phyloP scores from a whole-genome alignment of 1,140 invertebrate species.

The Drosophila repletoides region DNA sequence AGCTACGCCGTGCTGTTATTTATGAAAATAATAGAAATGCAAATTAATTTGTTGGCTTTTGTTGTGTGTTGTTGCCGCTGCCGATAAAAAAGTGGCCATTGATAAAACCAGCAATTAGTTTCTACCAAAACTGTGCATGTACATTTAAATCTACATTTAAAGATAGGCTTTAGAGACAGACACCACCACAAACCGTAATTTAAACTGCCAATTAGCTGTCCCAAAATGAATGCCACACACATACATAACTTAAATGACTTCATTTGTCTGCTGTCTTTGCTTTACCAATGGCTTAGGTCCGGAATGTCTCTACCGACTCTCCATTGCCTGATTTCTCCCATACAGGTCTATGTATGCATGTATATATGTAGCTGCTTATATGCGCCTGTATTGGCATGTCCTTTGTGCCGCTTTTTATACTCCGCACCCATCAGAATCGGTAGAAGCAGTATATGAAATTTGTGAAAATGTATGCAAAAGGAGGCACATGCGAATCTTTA shows the following conservation, averaged over 20 bases:
- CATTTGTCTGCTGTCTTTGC: constrained; percentile 52
- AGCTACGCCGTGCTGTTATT: constrained; percentile 46
- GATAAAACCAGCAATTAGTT: constrained; percentile 73
- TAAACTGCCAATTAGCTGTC: constrained; percentile 65
- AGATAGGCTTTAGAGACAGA: constrained; percentile 25
- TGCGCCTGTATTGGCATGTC: constrained; percentile 19
- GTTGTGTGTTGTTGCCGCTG: constrained; percentile 20
- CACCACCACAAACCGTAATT: constrained; percentile 45
- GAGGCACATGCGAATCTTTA: too few species aligned
- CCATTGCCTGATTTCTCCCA: constrained; percentile 49
- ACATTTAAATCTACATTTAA: constrained; percentile 45
- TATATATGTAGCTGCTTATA: too few species aligned
- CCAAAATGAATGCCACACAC: constrained; percentile 47
- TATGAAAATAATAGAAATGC: constrained; percentile 80
- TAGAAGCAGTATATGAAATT: too few species aligned
- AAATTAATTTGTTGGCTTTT: constrained; percentile 62
- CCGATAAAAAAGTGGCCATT: constrained; percentile 50
- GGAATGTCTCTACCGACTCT: constrained; percentile 38
- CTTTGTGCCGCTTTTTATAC: constrained; percentile 31
- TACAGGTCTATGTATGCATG: background rate
- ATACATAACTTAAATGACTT: constrained; percentile 40
- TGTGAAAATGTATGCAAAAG: too few species aligned
- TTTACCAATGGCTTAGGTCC: constrained; percentile 47
- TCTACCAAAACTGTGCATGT: constrained; percentile 6
- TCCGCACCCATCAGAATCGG: too few species aligned